Evolutionary conservation across 2,888 invertebrate genomes (phyloP).

Genomic region (Hirtodrosophila histrioides): DNA sequence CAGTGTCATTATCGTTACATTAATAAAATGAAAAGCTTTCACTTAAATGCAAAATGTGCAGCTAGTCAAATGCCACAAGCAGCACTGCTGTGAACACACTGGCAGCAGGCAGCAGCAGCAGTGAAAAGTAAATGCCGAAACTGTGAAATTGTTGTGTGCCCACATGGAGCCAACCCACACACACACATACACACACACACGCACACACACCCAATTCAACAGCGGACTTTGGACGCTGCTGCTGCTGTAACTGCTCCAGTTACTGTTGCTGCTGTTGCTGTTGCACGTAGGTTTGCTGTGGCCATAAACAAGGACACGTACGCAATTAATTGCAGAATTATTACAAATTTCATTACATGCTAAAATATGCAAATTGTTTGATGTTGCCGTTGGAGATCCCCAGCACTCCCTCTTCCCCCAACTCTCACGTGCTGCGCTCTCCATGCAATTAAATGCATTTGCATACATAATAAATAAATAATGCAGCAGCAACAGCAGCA

Average conservation of each 20-base stretch:
- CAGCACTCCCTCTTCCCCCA: not conserved
- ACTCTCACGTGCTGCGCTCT: conserved; percentile 22
- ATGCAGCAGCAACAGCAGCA: conserved; percentile 58
- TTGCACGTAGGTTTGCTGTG: conserved; percentile 45
- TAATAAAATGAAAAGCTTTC: conserved; percentile 62
- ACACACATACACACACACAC: not conserved
- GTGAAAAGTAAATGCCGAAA: conserved; percentile 33
- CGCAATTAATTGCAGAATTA: conserved; percentile 82
- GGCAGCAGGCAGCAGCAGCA: conserved; percentile 10
- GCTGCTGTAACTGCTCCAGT: conserved; percentile 1
- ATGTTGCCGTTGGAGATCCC: conserved; percentile 39
- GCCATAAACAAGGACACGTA: conserved; percentile 73
- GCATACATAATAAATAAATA: conserved; percentile 81
- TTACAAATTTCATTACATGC: conserved; percentile 81
- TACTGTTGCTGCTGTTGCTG: conserved; percentile 16
- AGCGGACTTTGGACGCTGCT: conserved; percentile 7
- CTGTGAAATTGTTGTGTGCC: conserved; percentile 35
- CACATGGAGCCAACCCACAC: conserved; percentile 11
- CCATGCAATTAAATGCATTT: conserved; percentile 81
- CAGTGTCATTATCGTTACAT: conserved; percentile 29
- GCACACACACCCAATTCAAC: conserved; percentile 1
- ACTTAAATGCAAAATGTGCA: conserved; percentile 53
- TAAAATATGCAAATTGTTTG: conserved; percentile 81
- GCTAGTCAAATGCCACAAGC: conserved; percentile 42
- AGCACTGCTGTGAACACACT: conserved; percentile 21